These are phyloP conservation scores for Rhagonycha fulva DNA, from an alignment of 2,888 invertebrate species.

Conservation along the genomic window DNA sequence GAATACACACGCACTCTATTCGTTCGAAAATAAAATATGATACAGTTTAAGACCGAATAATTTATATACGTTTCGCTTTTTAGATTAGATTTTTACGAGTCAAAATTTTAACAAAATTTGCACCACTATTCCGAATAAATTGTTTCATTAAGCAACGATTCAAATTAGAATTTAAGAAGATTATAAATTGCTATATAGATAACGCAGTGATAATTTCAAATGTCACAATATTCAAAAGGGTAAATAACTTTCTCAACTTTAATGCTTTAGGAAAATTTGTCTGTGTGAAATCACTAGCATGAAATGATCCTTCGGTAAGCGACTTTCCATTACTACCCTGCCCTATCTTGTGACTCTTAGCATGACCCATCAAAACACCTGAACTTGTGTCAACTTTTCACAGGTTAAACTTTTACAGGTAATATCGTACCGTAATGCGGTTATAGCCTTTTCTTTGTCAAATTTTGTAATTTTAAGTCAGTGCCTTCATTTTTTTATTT, in stretches of 20 bases:
- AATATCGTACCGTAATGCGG: not conserved
- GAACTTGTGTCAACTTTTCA: constrained; percentile 23
- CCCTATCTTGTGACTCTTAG: constrained; percentile 13
- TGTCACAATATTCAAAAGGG: not conserved
- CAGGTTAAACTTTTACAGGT: constrained; percentile 8
- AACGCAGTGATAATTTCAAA: not conserved
- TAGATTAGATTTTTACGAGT: constrained; percentile 4
- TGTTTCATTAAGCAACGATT: not conserved
- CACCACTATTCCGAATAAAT: not conserved
- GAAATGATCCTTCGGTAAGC: constrained; percentile 30
- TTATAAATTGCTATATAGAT: not conserved
- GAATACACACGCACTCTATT: constrained; percentile 37
- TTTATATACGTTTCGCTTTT: constrained; percentile 21
- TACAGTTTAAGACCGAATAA: constrained; percentile 26
- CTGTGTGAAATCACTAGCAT: constrained; percentile 28
- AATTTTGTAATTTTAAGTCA: not conserved
- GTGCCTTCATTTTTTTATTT: not conserved
- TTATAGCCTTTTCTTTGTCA: not conserved
- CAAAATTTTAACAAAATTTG: not conserved
- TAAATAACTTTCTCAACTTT: constrained; percentile 3
- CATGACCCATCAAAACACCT: constrained; percentile 29
- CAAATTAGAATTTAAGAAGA: not conserved
- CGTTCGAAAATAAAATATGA: constrained; percentile 36
- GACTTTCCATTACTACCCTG: constrained; percentile 27
- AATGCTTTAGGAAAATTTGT: constrained; percentile 24